phyloP scores from a whole-genome alignment of 2,888 invertebrate species.

The Apoda limacodes region DNA sequence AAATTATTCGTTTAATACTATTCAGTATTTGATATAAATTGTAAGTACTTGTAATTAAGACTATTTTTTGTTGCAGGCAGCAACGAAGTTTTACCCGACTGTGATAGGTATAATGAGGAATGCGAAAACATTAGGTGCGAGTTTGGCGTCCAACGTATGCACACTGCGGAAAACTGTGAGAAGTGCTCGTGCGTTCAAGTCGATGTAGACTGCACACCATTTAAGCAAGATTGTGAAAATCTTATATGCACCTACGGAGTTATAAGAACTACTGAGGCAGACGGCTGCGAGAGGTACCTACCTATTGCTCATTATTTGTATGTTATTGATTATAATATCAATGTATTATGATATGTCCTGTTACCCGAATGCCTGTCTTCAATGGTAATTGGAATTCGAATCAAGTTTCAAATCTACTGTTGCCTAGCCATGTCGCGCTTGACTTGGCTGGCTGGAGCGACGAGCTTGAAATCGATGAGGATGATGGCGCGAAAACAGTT shows the following conservation, averaged over 20 bases:
- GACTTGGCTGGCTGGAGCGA: too few relatives aligned
- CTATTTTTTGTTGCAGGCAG: too few relatives aligned
- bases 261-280: constrained; percentile 38
- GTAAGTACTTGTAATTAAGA: too few relatives aligned
- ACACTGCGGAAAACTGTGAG: constrained; percentile 68
- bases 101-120: constrained; percentile 69
- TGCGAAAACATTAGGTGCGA: constrained; percentile 76
- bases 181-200: constrained; percentile 64
- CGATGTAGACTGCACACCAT: constrained; percentile 64
- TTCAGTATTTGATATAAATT: too few relatives aligned
- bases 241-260: constrained; percentile 81
- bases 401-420: too few relatives aligned
- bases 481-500: too few relatives aligned
- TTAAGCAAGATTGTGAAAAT: constrained; percentile 71
- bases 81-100: constrained; percentile 46
- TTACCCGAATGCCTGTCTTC: too few relatives aligned
- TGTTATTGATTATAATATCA: neutral
- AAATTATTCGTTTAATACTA: too few relatives aligned
- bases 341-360: neutral
- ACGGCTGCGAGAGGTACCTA: constrained; percentile 41
- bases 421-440: too few relatives aligned
- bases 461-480: too few relatives aligned
- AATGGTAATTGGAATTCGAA: too few relatives aligned
- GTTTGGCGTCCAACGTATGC: constrained; percentile 74
- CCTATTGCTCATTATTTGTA: neutral